Conservation (phyloP, 2,113 vertebrate genomes). For the Tylochromis polylepis region DNA sequence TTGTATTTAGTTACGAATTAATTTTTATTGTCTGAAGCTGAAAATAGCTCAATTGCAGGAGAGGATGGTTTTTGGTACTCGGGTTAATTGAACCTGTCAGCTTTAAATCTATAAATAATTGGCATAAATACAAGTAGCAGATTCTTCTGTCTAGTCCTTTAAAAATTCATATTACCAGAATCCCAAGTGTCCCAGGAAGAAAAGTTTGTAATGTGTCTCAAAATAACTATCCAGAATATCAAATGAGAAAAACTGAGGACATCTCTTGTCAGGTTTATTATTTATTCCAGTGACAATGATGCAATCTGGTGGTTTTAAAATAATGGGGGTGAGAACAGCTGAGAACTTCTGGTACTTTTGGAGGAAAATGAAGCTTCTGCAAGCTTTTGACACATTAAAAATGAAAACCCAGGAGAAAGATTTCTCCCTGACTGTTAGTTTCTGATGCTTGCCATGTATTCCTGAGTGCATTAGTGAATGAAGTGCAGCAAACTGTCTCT, state of each 20-base stretch:
- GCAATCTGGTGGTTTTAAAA: background rate
- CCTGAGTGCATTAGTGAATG: background rate
- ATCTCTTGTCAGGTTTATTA: background rate
- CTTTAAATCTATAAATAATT: background rate
- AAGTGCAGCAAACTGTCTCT: conserved; percentile 7
- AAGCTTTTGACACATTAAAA: conserved; percentile 6
- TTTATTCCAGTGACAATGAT: background rate
- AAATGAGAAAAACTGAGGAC: background rate
- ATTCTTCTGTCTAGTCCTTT: background rate
- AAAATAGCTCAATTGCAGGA: background rate
- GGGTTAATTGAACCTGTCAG: background rate
- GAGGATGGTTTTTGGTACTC: background rate
- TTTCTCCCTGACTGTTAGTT: background rate
- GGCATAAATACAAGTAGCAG: background rate
- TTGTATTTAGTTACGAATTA: background rate
- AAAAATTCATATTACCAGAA: background rate
- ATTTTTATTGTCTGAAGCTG: background rate
- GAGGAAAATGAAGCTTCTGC: background rate
- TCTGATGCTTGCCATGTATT: conserved; percentile 1
- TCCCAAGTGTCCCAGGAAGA: background rate
- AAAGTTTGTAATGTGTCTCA: background rate
- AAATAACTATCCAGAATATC: background rate
- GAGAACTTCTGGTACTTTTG: background rate
- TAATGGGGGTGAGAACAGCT: background rate
- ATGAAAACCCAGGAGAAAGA: conserved; percentile 5